Conservation (phyloP, 30 jellyfish, hydroid and myxozoan genomes). For the Aurelia aurita region DNA sequence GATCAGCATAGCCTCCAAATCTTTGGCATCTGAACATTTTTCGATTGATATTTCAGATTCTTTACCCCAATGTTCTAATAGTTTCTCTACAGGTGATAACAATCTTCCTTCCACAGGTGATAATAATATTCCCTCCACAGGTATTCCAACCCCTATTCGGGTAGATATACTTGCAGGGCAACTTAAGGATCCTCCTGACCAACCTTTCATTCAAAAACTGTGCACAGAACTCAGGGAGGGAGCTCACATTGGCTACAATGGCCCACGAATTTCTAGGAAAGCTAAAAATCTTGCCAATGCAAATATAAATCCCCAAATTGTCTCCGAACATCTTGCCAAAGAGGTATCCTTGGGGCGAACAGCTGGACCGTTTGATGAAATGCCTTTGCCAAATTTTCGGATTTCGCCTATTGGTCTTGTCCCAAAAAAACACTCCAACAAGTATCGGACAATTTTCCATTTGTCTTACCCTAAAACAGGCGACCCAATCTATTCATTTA, state of each 20-base stretch:
- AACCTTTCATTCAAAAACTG: background rate
- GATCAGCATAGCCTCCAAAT: too few species aligned
- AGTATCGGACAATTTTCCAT: background rate
- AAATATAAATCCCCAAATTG: too few species aligned
- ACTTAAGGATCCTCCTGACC: constrained; percentile 4
- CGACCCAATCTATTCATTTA: background rate
- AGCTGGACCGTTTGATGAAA: constrained; percentile 7
- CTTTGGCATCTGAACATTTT: too few species aligned
- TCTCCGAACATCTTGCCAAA: background rate
- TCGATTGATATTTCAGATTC: background rate
- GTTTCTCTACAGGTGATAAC: background rate
- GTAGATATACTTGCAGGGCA: background rate
- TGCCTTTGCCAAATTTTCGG: constrained; percentile 1
- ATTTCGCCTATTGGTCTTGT: too few species aligned
- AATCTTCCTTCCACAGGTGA: background rate
- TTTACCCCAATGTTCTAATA: background rate
- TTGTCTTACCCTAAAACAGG: background rate
- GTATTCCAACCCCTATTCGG: background rate
- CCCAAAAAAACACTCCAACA: constrained; percentile 2
- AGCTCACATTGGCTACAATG: background rate
- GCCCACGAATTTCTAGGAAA: too few species aligned
- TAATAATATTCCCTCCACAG: background rate
- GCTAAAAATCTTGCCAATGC: too few species aligned
- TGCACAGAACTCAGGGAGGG: constrained; percentile 9
- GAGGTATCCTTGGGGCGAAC: background rate